These are phyloP conservation scores for Cyphomyrus plagiostoma DNA, from an alignment of 2,113 vertebrate species.

Conservation along the genomic window DNA sequence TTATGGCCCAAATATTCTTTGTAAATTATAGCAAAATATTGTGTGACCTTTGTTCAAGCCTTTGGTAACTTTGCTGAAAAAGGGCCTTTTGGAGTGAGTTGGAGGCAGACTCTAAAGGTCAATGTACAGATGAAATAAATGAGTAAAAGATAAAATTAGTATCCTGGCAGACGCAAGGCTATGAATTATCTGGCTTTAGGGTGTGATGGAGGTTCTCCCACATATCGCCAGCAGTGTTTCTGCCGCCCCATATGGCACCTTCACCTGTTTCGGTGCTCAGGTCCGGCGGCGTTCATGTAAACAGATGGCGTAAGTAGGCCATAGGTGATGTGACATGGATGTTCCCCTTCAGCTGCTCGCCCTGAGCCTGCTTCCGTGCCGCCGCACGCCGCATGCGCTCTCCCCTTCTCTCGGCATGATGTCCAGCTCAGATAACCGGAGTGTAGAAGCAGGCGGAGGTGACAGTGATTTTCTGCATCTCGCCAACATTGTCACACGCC, in stretches of 20 bases:
- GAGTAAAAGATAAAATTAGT: not conserved
- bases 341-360: not conserved
- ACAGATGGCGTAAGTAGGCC: constrained; percentile 52
- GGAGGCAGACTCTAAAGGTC: not conserved
- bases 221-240: constrained; percentile 38
- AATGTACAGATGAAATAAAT: not conserved
- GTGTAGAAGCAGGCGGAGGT: constrained; percentile 38
- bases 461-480: constrained; percentile 42
- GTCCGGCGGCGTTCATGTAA: constrained; percentile 47
- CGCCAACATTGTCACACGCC: constrained; percentile 39
- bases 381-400: not conserved
- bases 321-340: not conserved
- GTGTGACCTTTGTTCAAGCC: not conserved
- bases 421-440: constrained; percentile 48
- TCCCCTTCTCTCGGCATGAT: constrained; percentile 43
- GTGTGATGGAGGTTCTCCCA: not conserved
- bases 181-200: not conserved
- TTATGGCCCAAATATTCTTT: not conserved
- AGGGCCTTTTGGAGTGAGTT: not conserved
- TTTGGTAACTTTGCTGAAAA: not conserved
- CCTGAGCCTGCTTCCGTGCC: constrained; percentile 10
- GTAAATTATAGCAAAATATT: not conserved
- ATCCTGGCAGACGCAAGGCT: not conserved
- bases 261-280: constrained; percentile 59
- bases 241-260: constrained; percentile 56